Evolutionary conservation across 2,113 vertebrate genomes (phyloP).

Genomic region (Syngnathoides biaculeatus): DNA sequence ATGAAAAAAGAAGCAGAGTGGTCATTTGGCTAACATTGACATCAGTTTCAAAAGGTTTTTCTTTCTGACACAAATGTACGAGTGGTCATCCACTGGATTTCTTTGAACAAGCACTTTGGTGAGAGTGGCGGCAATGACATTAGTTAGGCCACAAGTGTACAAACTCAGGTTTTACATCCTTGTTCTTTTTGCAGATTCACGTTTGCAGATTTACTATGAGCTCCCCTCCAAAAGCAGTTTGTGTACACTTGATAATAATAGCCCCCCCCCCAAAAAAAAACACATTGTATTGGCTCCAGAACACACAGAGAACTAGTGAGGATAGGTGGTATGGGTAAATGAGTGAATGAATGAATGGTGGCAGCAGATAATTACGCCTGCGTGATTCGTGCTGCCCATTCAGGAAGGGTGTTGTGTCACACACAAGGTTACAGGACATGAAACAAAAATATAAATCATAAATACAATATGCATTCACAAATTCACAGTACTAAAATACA

Average conservation of each 20-base stretch:
- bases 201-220: slow-evolving; percentile 35
- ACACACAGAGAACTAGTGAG: not conserved
- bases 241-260: slow-evolving; percentile 14
- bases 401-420: not conserved
- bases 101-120: slow-evolving; percentile 79
- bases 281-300: slow-evolving; percentile 20
- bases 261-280: too few species aligned
- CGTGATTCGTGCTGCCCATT: slow-evolving; percentile 50
- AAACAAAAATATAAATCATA: slow-evolving; percentile 27
- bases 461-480: slow-evolving; percentile 34
- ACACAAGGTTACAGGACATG: slow-evolving; percentile 27
- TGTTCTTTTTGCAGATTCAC: slow-evolving; percentile 69
- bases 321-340: too few species aligned
- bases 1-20: slow-evolving; percentile 70
- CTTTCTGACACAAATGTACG: slow-evolving; percentile 42
- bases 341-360: slow-evolving; percentile 7
- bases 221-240: slow-evolving; percentile 23
- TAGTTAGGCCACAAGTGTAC: slow-evolving; percentile 56
- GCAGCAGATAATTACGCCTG: slow-evolving; percentile 57
- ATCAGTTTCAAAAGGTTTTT: slow-evolving; percentile 58
- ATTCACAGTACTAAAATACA: slow-evolving; percentile 22
- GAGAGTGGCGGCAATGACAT: slow-evolving; percentile 68
- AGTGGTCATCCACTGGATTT: slow-evolving; percentile 54
- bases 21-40: slow-evolving; percentile 70
- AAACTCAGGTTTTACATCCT: slow-evolving; percentile 38